A percentile compares a stretch with the other conserved stretches of the same genome.
Evolutionary conservation across 2,888 invertebrate species (phyloP).

Genomic region (Pinctada fucata): DNA sequence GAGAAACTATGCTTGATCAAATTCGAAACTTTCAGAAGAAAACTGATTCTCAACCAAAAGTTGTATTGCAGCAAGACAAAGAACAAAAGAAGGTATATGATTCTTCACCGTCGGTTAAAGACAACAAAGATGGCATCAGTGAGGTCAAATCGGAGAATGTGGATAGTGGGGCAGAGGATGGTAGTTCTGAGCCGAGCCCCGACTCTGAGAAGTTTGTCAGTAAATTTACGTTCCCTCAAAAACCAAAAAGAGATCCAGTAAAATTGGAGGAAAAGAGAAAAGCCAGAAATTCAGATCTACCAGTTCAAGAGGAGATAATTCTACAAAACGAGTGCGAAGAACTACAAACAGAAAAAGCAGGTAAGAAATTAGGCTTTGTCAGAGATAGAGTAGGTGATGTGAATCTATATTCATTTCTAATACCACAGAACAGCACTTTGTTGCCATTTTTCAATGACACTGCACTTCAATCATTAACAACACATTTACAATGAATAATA

Average conservation of each 20-base stretch:
- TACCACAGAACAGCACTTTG: no score
- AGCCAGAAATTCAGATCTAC: neutral
- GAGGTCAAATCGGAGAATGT: constrained; percentile 13
- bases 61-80: neutral
- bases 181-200: constrained; percentile 12
- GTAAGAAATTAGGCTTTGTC: no score
- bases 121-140: neutral
- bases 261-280: constrained; percentile 44
- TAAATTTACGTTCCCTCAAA: constrained; percentile 23
- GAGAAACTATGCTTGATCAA: constrained; percentile 47
- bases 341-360: no score
- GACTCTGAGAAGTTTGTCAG: constrained; percentile 23
- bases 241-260: constrained; percentile 14
- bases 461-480: no score
- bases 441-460: no score
- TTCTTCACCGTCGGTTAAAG: neutral
- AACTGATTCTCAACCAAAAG: neutral
- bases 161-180: constrained; percentile 21
- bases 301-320: constrained; percentile 16
- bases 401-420: no score
- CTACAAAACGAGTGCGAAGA: neutral
- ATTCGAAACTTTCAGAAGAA: constrained; percentile 45
- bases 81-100: neutral
- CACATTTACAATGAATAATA: no score
- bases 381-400: no score